phyloP scores from a whole-genome alignment of 2,888 invertebrate genomes.

The Eumerus sabulonum region DNA sequence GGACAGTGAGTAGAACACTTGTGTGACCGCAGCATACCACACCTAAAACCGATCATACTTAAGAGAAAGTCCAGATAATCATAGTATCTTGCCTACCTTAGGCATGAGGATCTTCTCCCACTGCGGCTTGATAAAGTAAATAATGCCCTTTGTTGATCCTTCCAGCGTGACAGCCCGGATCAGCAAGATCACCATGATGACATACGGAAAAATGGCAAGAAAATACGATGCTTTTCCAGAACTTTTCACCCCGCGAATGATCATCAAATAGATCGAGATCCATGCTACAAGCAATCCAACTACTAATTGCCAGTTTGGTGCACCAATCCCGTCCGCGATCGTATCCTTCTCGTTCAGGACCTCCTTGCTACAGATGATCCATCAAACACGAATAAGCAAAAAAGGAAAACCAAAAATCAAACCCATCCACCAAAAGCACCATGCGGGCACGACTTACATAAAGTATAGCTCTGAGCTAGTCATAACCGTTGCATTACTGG shows the following conservation, averaged over 20 bases:
- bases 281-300: constrained; percentile 81
- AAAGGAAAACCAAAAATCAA: background rate
- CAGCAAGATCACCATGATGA: constrained; percentile 83
- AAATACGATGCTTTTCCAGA: constrained; percentile 87
- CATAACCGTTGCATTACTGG: constrained; percentile 73
- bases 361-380: constrained; percentile 77
- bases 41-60: constrained; percentile 77
- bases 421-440: background rate
- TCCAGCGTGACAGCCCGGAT: constrained; percentile 82
- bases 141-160: constrained; percentile 82
- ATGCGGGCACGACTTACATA: constrained; percentile 80
- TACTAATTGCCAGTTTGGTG: constrained; percentile 81
- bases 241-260: constrained; percentile 82
- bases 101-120: constrained; percentile 83
- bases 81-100: constrained; percentile 75
- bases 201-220: constrained; percentile 86
- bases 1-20: constrained; percentile 83
- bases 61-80: background rate
- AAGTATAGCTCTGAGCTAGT: constrained; percentile 80
- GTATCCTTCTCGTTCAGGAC: constrained; percentile 80
- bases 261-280: constrained; percentile 80
- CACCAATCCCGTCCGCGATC: constrained; percentile 81
- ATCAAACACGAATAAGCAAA: background rate
- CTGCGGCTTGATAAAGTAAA: constrained; percentile 83
- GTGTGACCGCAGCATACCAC: constrained; percentile 84